Percentiles rank a stretch among this genome's conserved stretches.
These are phyloP conservation scores for Parambassis ranga DNA, from an alignment of 2,797 vertebrate genomes.

Conservation along the genomic window DNA sequence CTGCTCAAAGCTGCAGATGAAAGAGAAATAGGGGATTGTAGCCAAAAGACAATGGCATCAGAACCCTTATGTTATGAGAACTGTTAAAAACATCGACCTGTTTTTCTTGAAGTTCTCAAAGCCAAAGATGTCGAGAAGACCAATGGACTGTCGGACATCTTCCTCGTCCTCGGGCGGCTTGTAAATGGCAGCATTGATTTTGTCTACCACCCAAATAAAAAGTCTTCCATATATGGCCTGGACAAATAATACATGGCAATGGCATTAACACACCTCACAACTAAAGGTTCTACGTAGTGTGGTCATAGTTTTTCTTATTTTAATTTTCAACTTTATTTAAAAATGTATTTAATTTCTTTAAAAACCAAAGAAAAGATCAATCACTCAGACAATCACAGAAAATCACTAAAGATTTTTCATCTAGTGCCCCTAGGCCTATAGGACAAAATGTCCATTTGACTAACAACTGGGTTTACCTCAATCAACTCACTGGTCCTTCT, in stretches of 20 bases:
- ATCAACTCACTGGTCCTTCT: no score
- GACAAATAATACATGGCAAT: conserved; percentile 31
- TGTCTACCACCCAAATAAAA: conserved; percentile 94
- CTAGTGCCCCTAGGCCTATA: no score
- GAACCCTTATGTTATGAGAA: background rate
- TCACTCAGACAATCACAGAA: no score
- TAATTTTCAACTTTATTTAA: no score
- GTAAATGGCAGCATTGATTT: conserved; percentile 90
- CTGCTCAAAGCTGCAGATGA: conserved; percentile 90
- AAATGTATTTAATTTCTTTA: no score
- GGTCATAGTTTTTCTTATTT: no score
- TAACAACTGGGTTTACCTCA: no score
- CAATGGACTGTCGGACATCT: conserved; percentile 80
- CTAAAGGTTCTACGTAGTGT: no score
- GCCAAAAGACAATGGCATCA: background rate
- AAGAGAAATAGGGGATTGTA: background rate
- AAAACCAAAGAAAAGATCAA: no score
- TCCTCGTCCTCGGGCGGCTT: conserved; percentile 76
- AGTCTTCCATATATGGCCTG: conserved; percentile 93
- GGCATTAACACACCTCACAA: no score
- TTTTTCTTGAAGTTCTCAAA: conserved; percentile 97
- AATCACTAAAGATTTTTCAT: no score
- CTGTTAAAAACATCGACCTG: conserved; percentile 77
- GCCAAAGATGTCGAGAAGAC: conserved; percentile 96
- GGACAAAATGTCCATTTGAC: no score